Base-by-base conservation (phyloP, 2,888 invertebrate species). In the Acronicta psi region DNA sequence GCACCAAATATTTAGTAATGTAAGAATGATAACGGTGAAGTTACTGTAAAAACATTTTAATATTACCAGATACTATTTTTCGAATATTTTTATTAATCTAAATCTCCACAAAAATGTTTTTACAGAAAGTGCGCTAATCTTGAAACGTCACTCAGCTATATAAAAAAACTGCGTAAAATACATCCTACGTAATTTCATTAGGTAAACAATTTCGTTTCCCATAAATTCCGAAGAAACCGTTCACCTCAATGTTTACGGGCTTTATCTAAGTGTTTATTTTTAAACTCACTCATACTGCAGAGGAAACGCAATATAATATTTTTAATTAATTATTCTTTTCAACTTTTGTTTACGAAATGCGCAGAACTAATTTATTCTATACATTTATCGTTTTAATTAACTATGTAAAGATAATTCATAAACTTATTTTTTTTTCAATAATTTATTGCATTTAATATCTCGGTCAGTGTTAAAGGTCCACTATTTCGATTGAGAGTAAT, bases 341-440 rank as follows among this genome's bases (percentile, higher is more conserved):
- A 82, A 82, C 83, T 83, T 85, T 83, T 90, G 89, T 91, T 91
- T 90, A 85, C 73, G 60, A 82, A 83, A 79, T 53, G 58, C 63
- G 36, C 51, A 49, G 53, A 67, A 67, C 71, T 68, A 77, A 60
- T 59, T 52, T 59, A 64, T 79, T 67, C 75, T 41, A 37, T 13
- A 23, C 20, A 34, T 69, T 76, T 82, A 85, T 88, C 81, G 74
- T 73, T 81, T 83, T 83, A 86, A 85, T 88, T 84, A 85, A 80
- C 84, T 74, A 77, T 73, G 73, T 68, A 63, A 41, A 64, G 77
- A 84, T 84, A 82, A 69, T 68, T 56, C 67, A 53, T 50, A 34
- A 31, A 41, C 43, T 41, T 65, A 55, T 46, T 69, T 72, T 77
- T 78, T 80, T 81, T 80, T 83, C 47, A 77, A 82, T 83, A 81